Evolutionary conservation across 2,113 vertebrate genomes (phyloP).

Genomic region (Boulengeromyrus knoepffleri): DNA sequence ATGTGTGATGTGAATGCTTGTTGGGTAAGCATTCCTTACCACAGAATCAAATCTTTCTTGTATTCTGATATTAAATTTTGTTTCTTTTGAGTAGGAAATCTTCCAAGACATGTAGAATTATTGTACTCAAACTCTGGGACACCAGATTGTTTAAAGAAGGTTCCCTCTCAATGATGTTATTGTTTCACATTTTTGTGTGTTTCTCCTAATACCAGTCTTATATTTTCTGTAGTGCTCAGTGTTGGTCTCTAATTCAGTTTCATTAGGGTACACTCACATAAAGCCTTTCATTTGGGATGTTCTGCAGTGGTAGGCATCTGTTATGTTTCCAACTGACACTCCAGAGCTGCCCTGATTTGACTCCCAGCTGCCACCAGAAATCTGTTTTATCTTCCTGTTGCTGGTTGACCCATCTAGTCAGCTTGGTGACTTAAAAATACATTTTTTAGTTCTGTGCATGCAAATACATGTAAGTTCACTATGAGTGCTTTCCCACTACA

Average conservation of each 20-base stretch:
- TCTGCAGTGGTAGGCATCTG: neutral
- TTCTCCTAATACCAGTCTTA: neutral
- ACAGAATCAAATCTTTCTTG: neutral
- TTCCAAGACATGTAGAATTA: neutral
- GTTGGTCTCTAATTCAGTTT: neutral
- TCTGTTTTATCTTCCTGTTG: neutral
- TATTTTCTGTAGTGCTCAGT: neutral
- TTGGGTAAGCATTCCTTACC: neutral
- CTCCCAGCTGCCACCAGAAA: neutral
- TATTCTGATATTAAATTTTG: neutral
- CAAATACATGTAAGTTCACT: neutral
- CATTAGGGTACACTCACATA: neutral
- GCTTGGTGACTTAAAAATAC: neutral
- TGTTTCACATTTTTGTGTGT: neutral
- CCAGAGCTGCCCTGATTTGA: slow-evolving; percentile 1
- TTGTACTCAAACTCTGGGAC: neutral
- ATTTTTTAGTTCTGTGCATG: neutral
- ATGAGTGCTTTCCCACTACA: neutral
- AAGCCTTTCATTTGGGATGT: neutral
- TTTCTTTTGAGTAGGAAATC: neutral
- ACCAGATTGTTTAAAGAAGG: neutral
- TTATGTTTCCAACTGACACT: neutral
- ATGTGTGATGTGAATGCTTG: neutral
- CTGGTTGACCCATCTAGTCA: neutral
- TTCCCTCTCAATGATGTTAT: neutral